Conservation (phyloP, 2,113 vertebrate genomes). For the Suricata suricatta region DNA sequence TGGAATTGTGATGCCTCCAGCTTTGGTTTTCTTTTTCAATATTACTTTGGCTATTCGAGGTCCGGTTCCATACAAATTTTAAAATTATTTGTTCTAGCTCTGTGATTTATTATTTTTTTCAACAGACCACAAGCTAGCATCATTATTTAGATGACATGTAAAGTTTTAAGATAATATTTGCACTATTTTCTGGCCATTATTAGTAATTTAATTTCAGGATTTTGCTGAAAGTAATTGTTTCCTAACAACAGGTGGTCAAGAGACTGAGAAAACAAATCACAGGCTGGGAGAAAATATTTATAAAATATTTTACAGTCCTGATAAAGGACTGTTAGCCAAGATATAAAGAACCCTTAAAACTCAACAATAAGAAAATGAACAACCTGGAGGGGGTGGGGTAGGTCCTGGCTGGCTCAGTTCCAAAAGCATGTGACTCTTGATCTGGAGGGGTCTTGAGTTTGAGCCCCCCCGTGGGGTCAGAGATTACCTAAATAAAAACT, state of each 20-base stretch:
- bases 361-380: too few relatives aligned
- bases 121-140: not conserved
- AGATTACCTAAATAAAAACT: not conserved
- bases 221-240: not conserved
- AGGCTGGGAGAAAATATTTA: not conserved
- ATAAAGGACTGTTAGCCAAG: not conserved
- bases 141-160: constrained; percentile 16
- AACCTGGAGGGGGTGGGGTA: too few relatives aligned
- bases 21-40: too few relatives aligned
- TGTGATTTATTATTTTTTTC: not conserved
- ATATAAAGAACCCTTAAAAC: not conserved
- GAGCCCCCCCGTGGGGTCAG: not conserved
- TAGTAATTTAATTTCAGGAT: not conserved
- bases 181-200: not conserved
- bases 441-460: not conserved
- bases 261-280: not conserved
- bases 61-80: too few relatives aligned
- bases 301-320: not conserved
- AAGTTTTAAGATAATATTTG: constrained; percentile 21
- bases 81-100: too few relatives aligned
- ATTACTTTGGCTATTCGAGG: too few relatives aligned
- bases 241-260: not conserved
- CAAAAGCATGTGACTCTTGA: not conserved
- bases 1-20: too few relatives aligned
- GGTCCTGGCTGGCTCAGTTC: not conserved